Base-by-base conservation (phyloP, 2,888 invertebrate genomes). In the Uropetala carovei region DNA sequence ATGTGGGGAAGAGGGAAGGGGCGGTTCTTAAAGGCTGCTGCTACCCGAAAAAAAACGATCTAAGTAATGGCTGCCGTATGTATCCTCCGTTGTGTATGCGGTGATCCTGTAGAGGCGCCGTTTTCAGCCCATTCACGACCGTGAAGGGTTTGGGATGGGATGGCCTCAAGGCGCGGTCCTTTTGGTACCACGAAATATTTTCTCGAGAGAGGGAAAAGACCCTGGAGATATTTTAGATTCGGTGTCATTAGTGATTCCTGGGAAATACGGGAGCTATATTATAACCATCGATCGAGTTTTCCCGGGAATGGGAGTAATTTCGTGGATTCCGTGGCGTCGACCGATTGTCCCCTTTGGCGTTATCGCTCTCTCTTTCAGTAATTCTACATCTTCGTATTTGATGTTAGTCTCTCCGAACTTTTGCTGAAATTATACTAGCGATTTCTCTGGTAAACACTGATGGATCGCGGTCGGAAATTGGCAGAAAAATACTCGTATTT, bases 201-300 rank as follows among this genome's bases (percentile, higher is more conserved):
- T 75, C 27, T 64, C 75, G 22, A 75, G 11, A 43, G 43, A 5
- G 43, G 43, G 43, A 43, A 43, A 43, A 27, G 27, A 75, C 75
- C 75, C 75, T 22, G 75, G 75, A 75, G 75, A 75, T 75, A 27
- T 75, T 75, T 75, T 75, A 75, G 75, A 75, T 75, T 75, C 75
- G 75, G 75, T 14, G 75, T 27, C 75, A 75, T 75, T 75, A 75
- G 75, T 75, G 75, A 11, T 75, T 75, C 75, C 14, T 27, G 1
- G 16, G 75, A 75, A 75, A 27, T 27, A 16, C 64, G 64, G 64
- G 64, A 64, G 68, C 68, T 22, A n/a, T n/a, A 22, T 68, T 68
- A 68, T 68, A n/a, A 75, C 22, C 75, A 75, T 27, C 22, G 75
- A 75, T 75, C 22, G 75, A 75, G 27, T 10, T 75, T 75, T 75